These are phyloP conservation scores for Oscheius sp. DNA, from an alignment of 2,888 invertebrate species.

Conservation along the genomic window DNA sequence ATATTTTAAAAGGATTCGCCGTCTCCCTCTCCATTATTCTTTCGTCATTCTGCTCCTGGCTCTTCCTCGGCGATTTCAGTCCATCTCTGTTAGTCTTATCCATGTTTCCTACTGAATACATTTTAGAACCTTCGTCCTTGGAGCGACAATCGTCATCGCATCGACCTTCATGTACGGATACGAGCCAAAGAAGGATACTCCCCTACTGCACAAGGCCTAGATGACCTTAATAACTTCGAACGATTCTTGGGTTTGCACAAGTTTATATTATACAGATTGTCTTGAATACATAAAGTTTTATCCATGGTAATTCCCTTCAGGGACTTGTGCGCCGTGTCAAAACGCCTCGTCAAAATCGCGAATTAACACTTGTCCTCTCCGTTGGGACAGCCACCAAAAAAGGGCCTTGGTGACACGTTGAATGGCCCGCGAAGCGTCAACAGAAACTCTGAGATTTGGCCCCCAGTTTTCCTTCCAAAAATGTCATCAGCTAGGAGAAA, in stretches of 20 bases:
- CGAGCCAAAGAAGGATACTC: conserved; percentile 58
- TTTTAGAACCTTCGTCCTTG: conserved; percentile 75
- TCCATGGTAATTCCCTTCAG: conserved; percentile 6
- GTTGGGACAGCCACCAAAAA: conserved; percentile 6
- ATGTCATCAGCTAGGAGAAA: too few species aligned
- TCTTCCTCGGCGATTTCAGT: conserved; percentile 75
- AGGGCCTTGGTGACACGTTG: conserved; percentile 26
- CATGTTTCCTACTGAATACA: background rate
- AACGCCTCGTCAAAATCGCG: conserved; percentile 34
- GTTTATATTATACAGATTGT: conserved; percentile 2
- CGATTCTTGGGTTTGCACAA: conserved; percentile 13
- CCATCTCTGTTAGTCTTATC: conserved; percentile 73
- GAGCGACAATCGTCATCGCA: conserved; percentile 75
- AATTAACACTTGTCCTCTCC: conserved; percentile 32
- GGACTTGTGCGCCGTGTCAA: conserved; percentile 24
- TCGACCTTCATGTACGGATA: conserved; percentile 76
- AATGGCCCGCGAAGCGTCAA: conserved; percentile 10
- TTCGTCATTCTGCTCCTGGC: conserved; percentile 76
- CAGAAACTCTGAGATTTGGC: background rate
- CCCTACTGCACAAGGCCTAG: conserved; percentile 27
- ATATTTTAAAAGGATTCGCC: conserved; percentile 78
- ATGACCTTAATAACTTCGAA: background rate
- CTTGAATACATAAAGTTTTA: conserved; percentile 1
- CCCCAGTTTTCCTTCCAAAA: background rate
- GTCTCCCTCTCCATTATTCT: conserved; percentile 77